These are phyloP conservation scores for Perithous albicinctus DNA, from an alignment of 2,888 invertebrate genomes.

Conservation along the genomic window DNA sequence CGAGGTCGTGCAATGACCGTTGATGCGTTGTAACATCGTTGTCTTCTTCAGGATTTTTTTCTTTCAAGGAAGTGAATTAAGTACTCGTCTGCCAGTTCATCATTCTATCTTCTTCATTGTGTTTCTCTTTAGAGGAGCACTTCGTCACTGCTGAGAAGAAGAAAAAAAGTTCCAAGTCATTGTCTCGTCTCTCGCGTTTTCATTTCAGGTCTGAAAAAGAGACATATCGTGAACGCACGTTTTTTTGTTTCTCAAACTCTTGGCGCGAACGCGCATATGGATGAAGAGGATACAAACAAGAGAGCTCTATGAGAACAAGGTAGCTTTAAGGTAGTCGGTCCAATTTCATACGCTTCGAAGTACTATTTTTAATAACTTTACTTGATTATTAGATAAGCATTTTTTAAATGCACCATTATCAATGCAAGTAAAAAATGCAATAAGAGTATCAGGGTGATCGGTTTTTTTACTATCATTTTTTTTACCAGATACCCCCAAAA, in stretches of 20 bases:
- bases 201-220: background rate
- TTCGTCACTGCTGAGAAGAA: background rate
- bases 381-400: no score
- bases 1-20: conserved; percentile 50
- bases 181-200: background rate
- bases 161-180: background rate
- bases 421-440: no score
- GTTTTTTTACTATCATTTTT: no score
- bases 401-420: no score
- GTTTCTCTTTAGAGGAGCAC: background rate
- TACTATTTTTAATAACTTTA: no score
- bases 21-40: conserved; percentile 56
- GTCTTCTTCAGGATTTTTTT: background rate
- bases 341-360: no score
- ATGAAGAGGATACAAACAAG: no score
- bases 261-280: background rate
- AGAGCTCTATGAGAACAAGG: no score
- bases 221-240: background rate
- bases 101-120: background rate
- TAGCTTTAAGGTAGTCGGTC: no score
- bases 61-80: background rate
- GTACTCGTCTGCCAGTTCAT: background rate
- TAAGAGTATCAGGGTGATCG: no score
- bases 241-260: background rate
- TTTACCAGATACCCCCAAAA: no score